Evolutionary conservation across 2,888 invertebrate species (phyloP), one percentile per base, ranked within the genome.

Genomic region (Clitarchus hookeri): DNA sequence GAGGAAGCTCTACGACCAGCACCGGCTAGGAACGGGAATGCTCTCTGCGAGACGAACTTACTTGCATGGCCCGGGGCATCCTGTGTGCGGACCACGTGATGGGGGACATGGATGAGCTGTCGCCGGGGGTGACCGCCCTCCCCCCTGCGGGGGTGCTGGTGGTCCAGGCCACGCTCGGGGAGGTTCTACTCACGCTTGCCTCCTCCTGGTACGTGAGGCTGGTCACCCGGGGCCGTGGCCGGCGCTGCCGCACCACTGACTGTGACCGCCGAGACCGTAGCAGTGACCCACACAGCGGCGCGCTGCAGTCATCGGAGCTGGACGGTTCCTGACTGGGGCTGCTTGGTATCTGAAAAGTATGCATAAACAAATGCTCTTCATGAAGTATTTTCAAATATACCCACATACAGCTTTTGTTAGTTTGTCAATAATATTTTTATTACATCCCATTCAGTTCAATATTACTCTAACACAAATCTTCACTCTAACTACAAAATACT

Each of bases 31-130:
- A 6, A 65, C 19, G 23, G 65, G 65, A 11, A 65, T 65, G 65
- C 23, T 6, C 23, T n/a, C n/a, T 11, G 65, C n/a, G 19, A 19
- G 65, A n/a, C 23, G 16, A n/a, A 65, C 93, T 92, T 94, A 97
- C 97, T 96, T 97, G 97, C 97, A 97, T 97, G 53, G 97, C 95
- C 91, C 96, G 96, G 0, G 96, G 95, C 94, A 97, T 95, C 91
- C 96, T 94, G 91, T 97, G 96, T 36, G 97, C 95, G 0, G 97
- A 97, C 89, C 96, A 95, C 0, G 97, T 97, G 86, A 97, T 97
- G 0, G 97, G 97, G 23, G 97, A 97, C 96, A 97, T 97, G 78
- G 96, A 96, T 79, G 95, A 95, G 89, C 96, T 93, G 87, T 94
- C 93, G 88, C 92, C 91, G 83, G 77, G 77, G 26, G 44, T 84